Percentiles rank a stretch among this genome's conserved stretches.
Conservation (phyloP, 2,113 vertebrate genomes). For the Spilogale gracilis region DNA sequence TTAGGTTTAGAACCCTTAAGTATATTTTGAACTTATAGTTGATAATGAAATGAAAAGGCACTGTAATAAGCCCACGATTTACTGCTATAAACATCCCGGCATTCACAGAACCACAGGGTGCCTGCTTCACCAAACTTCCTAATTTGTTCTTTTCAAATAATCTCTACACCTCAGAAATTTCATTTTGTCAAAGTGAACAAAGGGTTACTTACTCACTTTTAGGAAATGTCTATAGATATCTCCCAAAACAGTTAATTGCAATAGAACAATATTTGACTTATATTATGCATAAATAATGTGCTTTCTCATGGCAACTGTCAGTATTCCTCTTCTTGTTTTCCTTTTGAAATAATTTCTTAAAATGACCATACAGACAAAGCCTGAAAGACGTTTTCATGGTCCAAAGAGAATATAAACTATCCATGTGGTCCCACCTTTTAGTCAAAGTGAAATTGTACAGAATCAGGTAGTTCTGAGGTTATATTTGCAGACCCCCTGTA, state of each 20-base stretch:
- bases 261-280: background rate
- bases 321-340: background rate
- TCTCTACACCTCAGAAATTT: constrained; percentile 17
- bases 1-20: background rate
- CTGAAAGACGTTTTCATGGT: constrained; percentile 3
- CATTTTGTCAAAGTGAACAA: background rate
- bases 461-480: constrained; percentile 16
- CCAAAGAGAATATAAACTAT: background rate
- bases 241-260: background rate
- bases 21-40: constrained; percentile 26
- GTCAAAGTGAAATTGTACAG: constrained; percentile 19
- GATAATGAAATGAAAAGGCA: constrained; percentile 36
- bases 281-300: background rate
- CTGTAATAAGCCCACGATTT: constrained; percentile 13
- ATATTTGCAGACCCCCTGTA: background rate
- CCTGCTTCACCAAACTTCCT: background rate
- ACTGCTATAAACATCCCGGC: background rate
- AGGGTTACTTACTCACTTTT: constrained; percentile 30
- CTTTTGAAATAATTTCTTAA: constrained; percentile 20
- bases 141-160: background rate
- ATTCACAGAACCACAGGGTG: background rate
- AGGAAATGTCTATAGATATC: background rate
- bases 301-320: background rate
- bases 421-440: background rate
- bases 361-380: constrained; percentile 2